These are phyloP conservation scores for Trimorus sp. DNA, from an alignment of 2,888 invertebrate genomes.

Conservation along the genomic window DNA sequence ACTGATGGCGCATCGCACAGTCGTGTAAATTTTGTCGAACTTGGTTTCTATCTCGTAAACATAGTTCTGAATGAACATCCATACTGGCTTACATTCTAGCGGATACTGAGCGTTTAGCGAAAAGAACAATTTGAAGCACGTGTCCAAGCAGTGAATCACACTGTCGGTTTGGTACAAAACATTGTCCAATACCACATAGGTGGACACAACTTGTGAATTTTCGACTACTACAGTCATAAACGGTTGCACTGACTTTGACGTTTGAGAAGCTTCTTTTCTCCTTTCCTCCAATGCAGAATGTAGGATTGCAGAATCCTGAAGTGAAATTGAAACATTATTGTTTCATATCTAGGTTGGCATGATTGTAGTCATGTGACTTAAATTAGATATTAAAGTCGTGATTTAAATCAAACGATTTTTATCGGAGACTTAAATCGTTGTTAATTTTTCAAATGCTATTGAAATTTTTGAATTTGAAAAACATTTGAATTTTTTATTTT, in stretches of 20 bases:
- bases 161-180: constrained; percentile 51
- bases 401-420: too few relatives aligned
- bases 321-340: too few relatives aligned
- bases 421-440: too few relatives aligned
- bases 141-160: constrained; percentile 39
- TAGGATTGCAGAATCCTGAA: constrained; percentile 32
- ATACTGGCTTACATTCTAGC: constrained; percentile 48
- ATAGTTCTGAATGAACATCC: constrained; percentile 56
- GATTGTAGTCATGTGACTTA: too few relatives aligned
- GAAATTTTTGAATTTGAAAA: too few relatives aligned
- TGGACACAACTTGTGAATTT: constrained; percentile 29
- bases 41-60: constrained; percentile 50
- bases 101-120: constrained; percentile 44
- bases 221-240: constrained; percentile 48
- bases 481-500: too few relatives aligned
- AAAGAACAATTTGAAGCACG: constrained; percentile 51
- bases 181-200: constrained; percentile 45
- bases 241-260: constrained; percentile 39
- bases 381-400: too few relatives aligned
- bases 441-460: too few relatives aligned
- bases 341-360: too few relatives aligned
- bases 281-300: constrained; percentile 35
- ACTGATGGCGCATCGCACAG: constrained; percentile 45
- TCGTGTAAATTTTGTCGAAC: constrained; percentile 53
- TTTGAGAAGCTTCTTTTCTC: constrained; percentile 39